phyloP scores from a whole-genome alignment of 1,140 invertebrate species.

The Leptopilina boulardi region DNA sequence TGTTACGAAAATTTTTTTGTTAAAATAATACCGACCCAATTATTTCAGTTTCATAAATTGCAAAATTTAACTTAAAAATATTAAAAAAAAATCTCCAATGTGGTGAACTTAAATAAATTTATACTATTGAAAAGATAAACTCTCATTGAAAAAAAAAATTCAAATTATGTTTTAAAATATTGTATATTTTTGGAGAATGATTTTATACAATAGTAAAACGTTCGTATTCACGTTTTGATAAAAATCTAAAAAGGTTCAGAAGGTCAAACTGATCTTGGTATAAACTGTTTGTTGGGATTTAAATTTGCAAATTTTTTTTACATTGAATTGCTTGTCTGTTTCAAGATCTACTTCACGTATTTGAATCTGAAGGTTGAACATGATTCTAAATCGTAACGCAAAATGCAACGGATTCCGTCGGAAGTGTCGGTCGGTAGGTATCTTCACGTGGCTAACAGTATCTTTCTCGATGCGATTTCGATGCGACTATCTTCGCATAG shows the following conservation, averaged over 20 bases:
- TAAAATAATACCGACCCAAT: too few relatives aligned
- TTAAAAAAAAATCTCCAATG: too few relatives aligned
- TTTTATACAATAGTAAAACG: neutral
- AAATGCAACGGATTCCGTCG: constrained; percentile 25
- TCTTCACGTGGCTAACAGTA: constrained; percentile 37
- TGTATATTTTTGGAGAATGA: too few relatives aligned
- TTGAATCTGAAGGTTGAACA: constrained; percentile 6
- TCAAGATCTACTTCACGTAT: constrained; percentile 23
- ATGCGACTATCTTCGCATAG: constrained; percentile 38
- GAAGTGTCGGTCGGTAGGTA: constrained; percentile 33
- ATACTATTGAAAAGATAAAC: too few relatives aligned
- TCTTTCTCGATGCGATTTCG: constrained; percentile 38
- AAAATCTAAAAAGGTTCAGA: neutral
- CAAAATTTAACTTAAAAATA: too few relatives aligned
- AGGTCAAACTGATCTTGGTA: neutral
- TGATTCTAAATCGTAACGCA: constrained; percentile 19
- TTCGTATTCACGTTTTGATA: neutral
- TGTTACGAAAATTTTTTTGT: too few relatives aligned
- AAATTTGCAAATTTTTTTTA: neutral
- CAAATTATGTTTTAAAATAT: too few relatives aligned
- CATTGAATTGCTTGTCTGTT: neutral
- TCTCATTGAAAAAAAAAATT: too few relatives aligned
- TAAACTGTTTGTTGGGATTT: neutral
- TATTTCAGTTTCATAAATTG: too few relatives aligned
- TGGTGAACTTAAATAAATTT: too few relatives aligned